Evolutionary conservation across 2,888 invertebrate species (phyloP), one percentile per base, ranked within the genome.

Genomic region (Ophion ventricosus): DNA sequence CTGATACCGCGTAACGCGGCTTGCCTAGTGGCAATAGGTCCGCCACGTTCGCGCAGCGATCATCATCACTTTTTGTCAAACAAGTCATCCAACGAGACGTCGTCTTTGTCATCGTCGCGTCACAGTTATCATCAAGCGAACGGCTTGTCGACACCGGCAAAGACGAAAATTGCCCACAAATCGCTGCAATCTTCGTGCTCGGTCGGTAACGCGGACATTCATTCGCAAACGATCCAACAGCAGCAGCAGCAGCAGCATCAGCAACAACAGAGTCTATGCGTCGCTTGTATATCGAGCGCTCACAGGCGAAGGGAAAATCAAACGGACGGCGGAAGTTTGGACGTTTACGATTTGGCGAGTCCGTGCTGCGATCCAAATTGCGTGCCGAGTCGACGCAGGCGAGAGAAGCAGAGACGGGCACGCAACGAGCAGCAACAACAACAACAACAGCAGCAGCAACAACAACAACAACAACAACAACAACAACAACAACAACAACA

Each of bases 361-460:
- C 97, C 97, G 0, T 97, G 97, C 91, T 97, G 97, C 92, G 97
- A 97, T 92, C 96, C 97, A 0, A 96, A 97, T 88, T 98, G 97
- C 91, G 97, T 97, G 70, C 97, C 97, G 3, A 95, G 96, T 77
- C 94, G 87, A 90, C 93, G 92, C 75, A 93, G 95, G 40, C 93
- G 95, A 29, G 95, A 95, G 87, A 95, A 95, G 88, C 95, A 95
- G 87, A 94, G 95, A 72, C 87, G 92, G n/a, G 88, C 90, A 1
- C 89, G 92, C 54, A 93, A 91, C 87, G 93, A 91, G 82, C 93
- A 91, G 90, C 90, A 89, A 85, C 93, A 83, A 88, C 93, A 93
- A 3, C 94, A 94, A 29, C 92, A 93, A 66, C 94, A 91, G 7
- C 87, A 79, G 25, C 25, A 78, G 2, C 88, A 89, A n/a, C 85